Conservation (phyloP, 2,797 vertebrate genomes). For the Pseudochaenichthys georgianus region DNA sequence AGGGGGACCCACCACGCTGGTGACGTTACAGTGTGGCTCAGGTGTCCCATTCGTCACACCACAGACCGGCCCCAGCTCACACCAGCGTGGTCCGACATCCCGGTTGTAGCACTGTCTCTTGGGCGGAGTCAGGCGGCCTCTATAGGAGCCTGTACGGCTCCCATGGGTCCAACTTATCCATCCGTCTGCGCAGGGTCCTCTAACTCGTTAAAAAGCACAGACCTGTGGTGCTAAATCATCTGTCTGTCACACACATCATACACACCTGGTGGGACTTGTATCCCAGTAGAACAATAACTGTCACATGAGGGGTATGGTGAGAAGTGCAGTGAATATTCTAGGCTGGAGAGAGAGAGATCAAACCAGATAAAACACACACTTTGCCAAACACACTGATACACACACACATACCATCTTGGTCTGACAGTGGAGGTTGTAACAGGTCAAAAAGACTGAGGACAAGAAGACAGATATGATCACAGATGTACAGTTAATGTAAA, state of each 20-base stretch:
- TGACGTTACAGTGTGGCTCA: conserved; percentile 82
- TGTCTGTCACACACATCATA: conserved; percentile 68
- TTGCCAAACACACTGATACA: conserved; percentile 25
- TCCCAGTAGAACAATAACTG: conserved; percentile 76
- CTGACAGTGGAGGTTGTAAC: conserved; percentile 58
- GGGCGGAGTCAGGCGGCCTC: conserved; percentile 61
- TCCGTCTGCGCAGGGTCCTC: conserved; percentile 65
- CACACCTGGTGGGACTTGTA: conserved; percentile 79
- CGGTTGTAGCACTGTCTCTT: conserved; percentile 45
- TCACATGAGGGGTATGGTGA: conserved; percentile 61
- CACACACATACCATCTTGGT: conserved; percentile 29
- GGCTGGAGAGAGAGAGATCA: conserved; percentile 36
- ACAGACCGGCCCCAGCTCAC: conserved; percentile 33
- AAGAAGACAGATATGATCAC: conserved; percentile 24
- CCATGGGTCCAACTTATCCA: conserved; percentile 76
- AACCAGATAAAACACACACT: conserved; percentile 40
- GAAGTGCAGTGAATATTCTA: conserved; percentile 44
- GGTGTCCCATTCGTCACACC: conserved; percentile 83
- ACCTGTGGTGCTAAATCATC: conserved; percentile 72
- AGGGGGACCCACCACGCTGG: conserved; percentile 73
- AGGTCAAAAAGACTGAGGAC: conserved; percentile 37
- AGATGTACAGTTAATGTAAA: conserved; percentile 17
- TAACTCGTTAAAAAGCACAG: conserved; percentile 75
- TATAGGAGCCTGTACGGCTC: conserved; percentile 63
- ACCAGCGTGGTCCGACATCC: conserved; percentile 41